These are phyloP conservation scores for Noctilio leporinus DNA, from an alignment of 2,113 vertebrate genomes.

Conservation along the genomic window DNA sequence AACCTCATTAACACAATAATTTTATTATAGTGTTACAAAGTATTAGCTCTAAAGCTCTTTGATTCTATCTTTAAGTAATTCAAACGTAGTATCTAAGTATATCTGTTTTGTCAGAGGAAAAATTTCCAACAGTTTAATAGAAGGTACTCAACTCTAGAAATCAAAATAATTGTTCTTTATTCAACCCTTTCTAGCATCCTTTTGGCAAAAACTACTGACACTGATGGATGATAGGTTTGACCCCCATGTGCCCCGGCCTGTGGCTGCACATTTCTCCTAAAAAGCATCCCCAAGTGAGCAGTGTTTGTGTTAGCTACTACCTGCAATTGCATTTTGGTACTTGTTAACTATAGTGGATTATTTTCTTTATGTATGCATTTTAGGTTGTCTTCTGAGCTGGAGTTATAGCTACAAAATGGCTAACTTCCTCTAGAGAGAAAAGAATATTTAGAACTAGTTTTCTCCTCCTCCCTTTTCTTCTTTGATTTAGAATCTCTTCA, in stretches of 20 bases:
- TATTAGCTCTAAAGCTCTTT: background rate
- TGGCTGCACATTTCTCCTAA: slow-evolving; percentile 15
- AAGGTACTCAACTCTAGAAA: background rate
- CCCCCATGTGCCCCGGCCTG: background rate
- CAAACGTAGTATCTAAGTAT: background rate
- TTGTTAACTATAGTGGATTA: slow-evolving; percentile 40
- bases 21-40: background rate
- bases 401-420: fast-evolving
- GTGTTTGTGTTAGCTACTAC: slow-evolving; percentile 31
- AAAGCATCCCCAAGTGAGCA: slow-evolving; percentile 43
- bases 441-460: background rate
- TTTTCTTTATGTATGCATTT: background rate
- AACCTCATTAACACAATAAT: background rate
- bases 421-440: background rate
- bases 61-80: background rate
- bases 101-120: background rate
- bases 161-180: background rate
- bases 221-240: background rate
- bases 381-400: background rate
- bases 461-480: background rate
- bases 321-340: slow-evolving; percentile 21
- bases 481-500: background rate
- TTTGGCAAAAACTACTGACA: fast-evolving
- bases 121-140: background rate
- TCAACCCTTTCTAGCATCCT: background rate